Percentiles rank a stretch among this genome's conserved stretches.
These are phyloP conservation scores for Eledone cirrhosa DNA, from an alignment of 2,888 invertebrate species.

Conservation along the genomic window DNA sequence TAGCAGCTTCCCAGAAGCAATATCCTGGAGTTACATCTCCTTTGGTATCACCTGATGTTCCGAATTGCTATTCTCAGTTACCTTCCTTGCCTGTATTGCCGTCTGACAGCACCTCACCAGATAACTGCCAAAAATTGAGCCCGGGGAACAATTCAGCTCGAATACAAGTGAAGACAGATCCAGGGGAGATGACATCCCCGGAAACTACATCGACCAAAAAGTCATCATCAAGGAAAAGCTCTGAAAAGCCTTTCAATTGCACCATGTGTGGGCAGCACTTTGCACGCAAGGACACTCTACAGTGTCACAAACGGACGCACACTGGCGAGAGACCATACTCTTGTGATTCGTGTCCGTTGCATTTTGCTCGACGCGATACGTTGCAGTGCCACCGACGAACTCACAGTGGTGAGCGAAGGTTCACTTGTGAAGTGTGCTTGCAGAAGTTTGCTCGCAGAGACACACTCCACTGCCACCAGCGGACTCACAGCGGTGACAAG, in stretches of 20 bases:
- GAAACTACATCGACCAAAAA: not conserved
- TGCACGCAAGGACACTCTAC: slow-evolving; percentile 5
- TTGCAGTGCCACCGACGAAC: slow-evolving; percentile 19
- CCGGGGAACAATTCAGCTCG: not conserved
- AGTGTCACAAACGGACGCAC: slow-evolving; percentile 4
- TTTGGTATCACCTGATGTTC: not conserved
- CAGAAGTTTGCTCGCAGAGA: slow-evolving; percentile 7
- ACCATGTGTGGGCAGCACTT: slow-evolving; percentile 17
- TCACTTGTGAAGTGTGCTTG: not conserved
- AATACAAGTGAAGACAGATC: not conserved
- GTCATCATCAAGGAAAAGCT: not conserved
- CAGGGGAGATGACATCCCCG: not conserved
- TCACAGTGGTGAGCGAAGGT: slow-evolving; percentile 9
- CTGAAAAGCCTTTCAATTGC: slow-evolving; percentile 17
- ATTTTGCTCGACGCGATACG: slow-evolving; percentile 9
- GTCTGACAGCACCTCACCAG: not conserved
- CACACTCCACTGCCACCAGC: slow-evolving; percentile 8
- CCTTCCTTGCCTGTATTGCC: not conserved
- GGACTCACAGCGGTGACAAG: slow-evolving; percentile 11
- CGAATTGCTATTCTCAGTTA: slow-evolving; percentile 3
- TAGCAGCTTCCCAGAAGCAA: not conserved
- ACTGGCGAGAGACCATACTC: slow-evolving; percentile 15
- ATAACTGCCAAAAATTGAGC: not conserved
- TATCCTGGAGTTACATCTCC: not conserved
- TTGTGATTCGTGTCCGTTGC: slow-evolving; percentile 9